Percentiles rank a stretch among this genome's conserved stretches.
These are phyloP conservation scores for Cremastinae sp. DNA, from an alignment of 2,888 invertebrate genomes.

Conservation along the genomic window DNA sequence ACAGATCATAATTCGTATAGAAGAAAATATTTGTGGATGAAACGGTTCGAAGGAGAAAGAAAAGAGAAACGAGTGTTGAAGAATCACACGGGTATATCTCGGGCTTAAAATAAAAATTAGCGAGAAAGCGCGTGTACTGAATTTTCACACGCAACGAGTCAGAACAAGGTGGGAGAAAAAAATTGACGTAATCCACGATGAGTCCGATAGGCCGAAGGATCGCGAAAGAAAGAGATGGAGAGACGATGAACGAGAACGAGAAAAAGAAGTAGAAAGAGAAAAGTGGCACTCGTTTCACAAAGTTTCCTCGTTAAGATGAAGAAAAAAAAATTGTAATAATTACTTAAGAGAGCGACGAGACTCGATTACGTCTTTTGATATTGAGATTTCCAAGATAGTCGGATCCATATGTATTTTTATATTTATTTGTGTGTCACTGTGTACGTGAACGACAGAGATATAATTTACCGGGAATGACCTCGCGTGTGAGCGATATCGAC, in stretches of 20 bases:
- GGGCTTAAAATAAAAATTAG: too few species aligned
- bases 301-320: conserved; percentile 34
- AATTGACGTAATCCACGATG: not conserved
- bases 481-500: conserved; percentile 14
- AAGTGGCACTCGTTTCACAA: conserved; percentile 1
- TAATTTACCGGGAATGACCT: conserved; percentile 16
- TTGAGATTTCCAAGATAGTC: too few species aligned
- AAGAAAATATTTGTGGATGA: too few species aligned
- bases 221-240: conserved; percentile 13
- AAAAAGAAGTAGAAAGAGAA: not conserved
- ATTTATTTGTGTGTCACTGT: too few species aligned
- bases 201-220: conserved; percentile 3
- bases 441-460: not conserved
- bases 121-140: too few species aligned
- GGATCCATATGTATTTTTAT: too few species aligned
- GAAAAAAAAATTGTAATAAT: conserved; percentile 35
- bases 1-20: too few species aligned
- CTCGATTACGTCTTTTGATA: conserved; percentile 1
- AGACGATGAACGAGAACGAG: conserved; percentile 13
- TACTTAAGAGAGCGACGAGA: not conserved
- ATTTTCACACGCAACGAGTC: too few species aligned
- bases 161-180: not conserved
- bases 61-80: too few species aligned
- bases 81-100: too few species aligned
- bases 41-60: too few species aligned